Conservation (phyloP, 1,140 invertebrate genomes). For the Temnothorax curvispinosus region DNA sequence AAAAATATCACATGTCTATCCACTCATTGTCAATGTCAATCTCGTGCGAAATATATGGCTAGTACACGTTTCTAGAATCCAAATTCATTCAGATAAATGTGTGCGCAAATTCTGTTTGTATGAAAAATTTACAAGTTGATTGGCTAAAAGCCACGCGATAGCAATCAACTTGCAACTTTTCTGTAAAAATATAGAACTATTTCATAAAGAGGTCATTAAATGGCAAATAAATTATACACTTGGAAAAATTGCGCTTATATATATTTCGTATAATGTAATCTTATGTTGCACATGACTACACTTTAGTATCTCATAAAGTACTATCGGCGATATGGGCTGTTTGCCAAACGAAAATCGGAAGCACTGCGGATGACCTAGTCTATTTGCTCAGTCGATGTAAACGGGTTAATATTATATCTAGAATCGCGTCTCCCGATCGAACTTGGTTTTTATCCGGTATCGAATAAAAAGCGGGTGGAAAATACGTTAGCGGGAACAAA, state of each 20-base stretch:
- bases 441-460: constrained; percentile 24
- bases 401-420: constrained; percentile 39
- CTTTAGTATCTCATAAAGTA: constrained; percentile 8
- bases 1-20: not conserved
- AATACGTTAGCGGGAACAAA: constrained; percentile 45
- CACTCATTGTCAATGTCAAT: constrained; percentile 16
- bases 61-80: not conserved
- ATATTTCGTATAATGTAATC: not conserved
- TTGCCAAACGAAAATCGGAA: constrained; percentile 36
- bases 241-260: not conserved
- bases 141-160: too few species aligned
- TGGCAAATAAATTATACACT: not conserved
- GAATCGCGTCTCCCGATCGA: constrained; percentile 34
- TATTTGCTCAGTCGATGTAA: constrained; percentile 45
- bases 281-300: not conserved
- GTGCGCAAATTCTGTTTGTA: too few species aligned
- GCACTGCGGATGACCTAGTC: not conserved
- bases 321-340: constrained; percentile 15
- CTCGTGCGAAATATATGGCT: not conserved
- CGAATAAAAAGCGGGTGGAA: constrained; percentile 37
- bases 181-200: not conserved
- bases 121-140: too few species aligned
- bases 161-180: too few species aligned
- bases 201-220: not conserved
- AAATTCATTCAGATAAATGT: too few species aligned